These are phyloP conservation scores for Dendrolimus punctatus DNA, from an alignment of 1,140 invertebrate species.

Conservation along the genomic window DNA sequence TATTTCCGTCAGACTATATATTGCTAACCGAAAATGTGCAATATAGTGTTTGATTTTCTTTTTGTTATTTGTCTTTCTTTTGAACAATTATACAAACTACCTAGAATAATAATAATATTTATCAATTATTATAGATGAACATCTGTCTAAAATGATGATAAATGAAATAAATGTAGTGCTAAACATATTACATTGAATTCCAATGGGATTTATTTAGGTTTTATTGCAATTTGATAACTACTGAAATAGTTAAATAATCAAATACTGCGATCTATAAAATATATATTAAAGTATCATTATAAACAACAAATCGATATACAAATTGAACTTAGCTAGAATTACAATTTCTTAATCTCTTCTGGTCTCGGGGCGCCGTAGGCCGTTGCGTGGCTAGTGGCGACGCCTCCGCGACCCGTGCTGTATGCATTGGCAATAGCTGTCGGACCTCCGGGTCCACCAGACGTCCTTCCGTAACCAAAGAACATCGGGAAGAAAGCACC, in stretches of 20 bases:
- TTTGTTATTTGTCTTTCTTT: no score
- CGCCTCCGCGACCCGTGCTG: slow-evolving; percentile 77
- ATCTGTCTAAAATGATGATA: not conserved
- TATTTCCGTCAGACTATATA: no score
- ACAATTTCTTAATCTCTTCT: slow-evolving; percentile 32
- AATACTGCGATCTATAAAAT: slow-evolving; percentile 4
- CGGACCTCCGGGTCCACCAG: slow-evolving; percentile 56
- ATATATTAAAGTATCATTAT: slow-evolving; percentile 11
- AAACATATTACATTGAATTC: no score
- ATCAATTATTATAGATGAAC: no score
- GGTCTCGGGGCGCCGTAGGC: slow-evolving; percentile 73
- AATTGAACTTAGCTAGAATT: slow-evolving; percentile 16
- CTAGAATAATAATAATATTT: no score
- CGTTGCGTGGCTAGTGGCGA: slow-evolving; percentile 79
- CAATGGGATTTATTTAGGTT: not conserved
- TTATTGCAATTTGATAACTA: not conserved
- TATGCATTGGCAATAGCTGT: slow-evolving; percentile 80
- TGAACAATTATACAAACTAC: no score
- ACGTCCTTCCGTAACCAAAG: slow-evolving; percentile 66
- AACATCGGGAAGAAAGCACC: slow-evolving; percentile 77
- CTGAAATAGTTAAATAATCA: not conserved
- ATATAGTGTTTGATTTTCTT: no score
- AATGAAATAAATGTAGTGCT: slow-evolving; percentile 1
- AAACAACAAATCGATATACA: slow-evolving; percentile 14
- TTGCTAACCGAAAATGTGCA: no score